Evolutionary conservation across 2,113 vertebrate genomes (phyloP), one percentile per base, ranked within the genome.

Genomic region (Catharus minimus): DNA sequence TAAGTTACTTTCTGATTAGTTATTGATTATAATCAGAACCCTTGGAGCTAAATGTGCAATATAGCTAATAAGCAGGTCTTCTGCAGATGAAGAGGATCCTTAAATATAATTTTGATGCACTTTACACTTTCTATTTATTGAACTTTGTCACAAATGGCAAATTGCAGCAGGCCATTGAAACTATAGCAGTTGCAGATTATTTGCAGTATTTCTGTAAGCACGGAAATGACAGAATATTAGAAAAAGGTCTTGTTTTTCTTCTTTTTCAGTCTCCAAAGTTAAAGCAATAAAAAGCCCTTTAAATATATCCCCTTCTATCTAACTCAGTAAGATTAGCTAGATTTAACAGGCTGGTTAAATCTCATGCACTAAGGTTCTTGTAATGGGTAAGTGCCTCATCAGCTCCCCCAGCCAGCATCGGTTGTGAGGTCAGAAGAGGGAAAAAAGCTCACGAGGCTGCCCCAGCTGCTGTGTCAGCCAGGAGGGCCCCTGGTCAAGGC

Each of bases 11-110:
- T 94, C 55, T 92, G 81, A 95, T 87, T 93, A 71, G 46, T 69
- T 94, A 89, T 92, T 94, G 87, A 96, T 88, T 96, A 95, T 93
- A 93, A 71, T 85, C 90, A 95, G 86, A 95, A 86, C 19, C 20
- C 41, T 95, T 75, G 57, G 84, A 92, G 69, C 83, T 69, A 85
- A 93, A 95, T 93, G 82, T 90, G 83, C 30, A 96, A 74, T 52
- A 90, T 57, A 90, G 41, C n/a, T 87, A 81, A 86, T 66, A 83
- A 85, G 55, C 15, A 89, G 66, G 65, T 74, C 56, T 89, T 94
- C 74, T 69, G n/a, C 90, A 88, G 68, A 90, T 81, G 66, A 93
- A 89, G 62, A 88, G 22, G 28, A 88, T 79, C 46, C 32, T 95
- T 93, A 83, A 60, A 62, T 76, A 55, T 72, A 92, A 76, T 83